These are phyloP conservation scores for Astropecten irregularis DNA, from an alignment of 53 echinoderm and acorn worm genomes.

Conservation along the genomic window DNA sequence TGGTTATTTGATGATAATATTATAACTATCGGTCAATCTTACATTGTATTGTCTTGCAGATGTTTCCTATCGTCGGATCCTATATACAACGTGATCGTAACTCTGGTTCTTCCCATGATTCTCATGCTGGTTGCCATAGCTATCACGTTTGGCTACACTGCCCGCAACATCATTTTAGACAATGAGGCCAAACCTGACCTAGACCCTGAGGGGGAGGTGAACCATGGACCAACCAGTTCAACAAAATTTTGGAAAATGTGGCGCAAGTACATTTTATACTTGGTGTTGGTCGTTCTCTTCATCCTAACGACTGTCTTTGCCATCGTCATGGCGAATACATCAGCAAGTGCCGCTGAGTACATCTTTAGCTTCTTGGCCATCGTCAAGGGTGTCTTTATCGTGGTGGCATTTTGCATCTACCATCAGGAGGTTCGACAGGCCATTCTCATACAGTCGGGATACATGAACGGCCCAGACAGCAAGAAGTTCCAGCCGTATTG, in stretches of 20 bases:
- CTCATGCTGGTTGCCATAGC: not conserved
- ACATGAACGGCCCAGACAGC: conserved; percentile 21
- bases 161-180: conserved; percentile 27
- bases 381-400: conserved; percentile 1
- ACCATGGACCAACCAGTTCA: not conserved
- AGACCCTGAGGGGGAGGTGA: conserved; percentile 1
- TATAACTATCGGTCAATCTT: too few species aligned
- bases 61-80: conserved; percentile 54
- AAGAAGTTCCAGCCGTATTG: conserved; percentile 36
- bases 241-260: conserved; percentile 27
- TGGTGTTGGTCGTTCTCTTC: not conserved
- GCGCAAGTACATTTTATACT: conserved; percentile 17
- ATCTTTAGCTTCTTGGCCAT: conserved; percentile 33
- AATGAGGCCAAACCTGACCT: not conserved
- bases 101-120: conserved; percentile 15
- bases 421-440: conserved; percentile 16
- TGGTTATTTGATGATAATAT: too few species aligned
- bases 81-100: conserved; percentile 30
- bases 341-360: conserved; percentile 11
- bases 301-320: not conserved
- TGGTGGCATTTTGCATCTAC: conserved; percentile 12
- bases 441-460: not conserved
- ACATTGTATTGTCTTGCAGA: not conserved
- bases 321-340: conserved; percentile 7
- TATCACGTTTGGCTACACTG: conserved; percentile 14